Conservation (phyloP, 2,113 vertebrate genomes). For the Notarius quadriscutis region DNA sequence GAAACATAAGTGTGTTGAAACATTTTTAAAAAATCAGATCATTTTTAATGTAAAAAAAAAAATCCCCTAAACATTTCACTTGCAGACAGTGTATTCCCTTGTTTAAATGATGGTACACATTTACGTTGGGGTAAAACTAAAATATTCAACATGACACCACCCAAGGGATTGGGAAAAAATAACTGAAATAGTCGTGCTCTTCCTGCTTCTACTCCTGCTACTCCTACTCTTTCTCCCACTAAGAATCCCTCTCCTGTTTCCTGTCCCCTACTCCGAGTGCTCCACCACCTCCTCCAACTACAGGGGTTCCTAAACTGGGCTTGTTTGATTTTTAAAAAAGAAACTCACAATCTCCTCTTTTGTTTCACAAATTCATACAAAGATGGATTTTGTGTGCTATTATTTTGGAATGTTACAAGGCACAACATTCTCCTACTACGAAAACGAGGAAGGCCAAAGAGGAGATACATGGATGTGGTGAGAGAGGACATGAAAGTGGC, state of each 20-base stretch:
- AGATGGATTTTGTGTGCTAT: not conserved
- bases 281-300: not conserved
- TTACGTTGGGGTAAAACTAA: not conserved
- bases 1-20: not conserved
- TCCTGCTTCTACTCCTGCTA: not conserved
- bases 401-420: not conserved
- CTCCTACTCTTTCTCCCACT: not conserved
- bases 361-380: not conserved
- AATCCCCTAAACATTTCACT: not conserved
- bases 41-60: not conserved
- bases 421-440: not conserved
- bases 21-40: not conserved
- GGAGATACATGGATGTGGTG: too few relatives aligned
- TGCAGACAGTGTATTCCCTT: not conserved
- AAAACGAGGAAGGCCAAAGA: too few relatives aligned
- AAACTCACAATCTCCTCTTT: not conserved
- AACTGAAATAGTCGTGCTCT: not conserved
- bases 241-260: not conserved
- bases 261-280: not conserved
- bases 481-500: too few relatives aligned
- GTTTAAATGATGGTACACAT: not conserved
- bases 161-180: not conserved
- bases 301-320: not conserved
- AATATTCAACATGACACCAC: not conserved
- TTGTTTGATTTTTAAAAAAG: not conserved